phyloP scores from a whole-genome alignment of 2,888 invertebrate genomes.

The Eupeodes latifasciatus region DNA sequence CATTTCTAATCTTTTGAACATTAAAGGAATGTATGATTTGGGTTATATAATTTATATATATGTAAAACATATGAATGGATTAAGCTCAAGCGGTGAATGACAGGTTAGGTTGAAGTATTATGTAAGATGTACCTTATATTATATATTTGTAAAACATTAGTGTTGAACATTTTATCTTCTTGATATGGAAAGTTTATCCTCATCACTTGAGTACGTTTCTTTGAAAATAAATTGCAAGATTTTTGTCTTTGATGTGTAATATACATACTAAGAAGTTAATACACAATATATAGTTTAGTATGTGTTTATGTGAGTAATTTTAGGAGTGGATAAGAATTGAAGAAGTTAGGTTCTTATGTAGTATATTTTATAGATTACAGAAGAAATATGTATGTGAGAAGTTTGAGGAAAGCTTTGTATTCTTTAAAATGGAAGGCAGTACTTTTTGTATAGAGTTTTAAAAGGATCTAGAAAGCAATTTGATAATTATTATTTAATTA shows the following conservation, averaged over 20 bases:
- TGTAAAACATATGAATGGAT: not conserved
- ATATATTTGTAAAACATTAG: not conserved
- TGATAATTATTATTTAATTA: no score
- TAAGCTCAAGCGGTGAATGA: not conserved
- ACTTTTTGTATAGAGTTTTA: no score
- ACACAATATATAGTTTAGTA: not conserved
- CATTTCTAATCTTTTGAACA: not conserved
- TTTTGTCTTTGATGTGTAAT: slow-evolving; percentile 1
- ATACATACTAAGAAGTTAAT: slow-evolving; percentile 1
- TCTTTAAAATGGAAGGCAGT: no score
- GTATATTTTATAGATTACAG: not conserved
- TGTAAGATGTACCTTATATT: not conserved
- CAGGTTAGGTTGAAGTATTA: slow-evolving; percentile 15
- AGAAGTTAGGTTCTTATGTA: not conserved
- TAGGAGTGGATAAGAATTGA: slow-evolving; percentile 5
- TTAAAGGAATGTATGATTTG: slow-evolving; percentile 4
- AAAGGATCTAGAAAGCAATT: no score
- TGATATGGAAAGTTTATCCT: slow-evolving; percentile 9
- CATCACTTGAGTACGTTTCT: slow-evolving; percentile 3
- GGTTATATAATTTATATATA: not conserved
- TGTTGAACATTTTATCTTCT: slow-evolving; percentile 28
- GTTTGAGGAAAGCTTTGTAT: no score
- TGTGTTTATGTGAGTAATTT: not conserved
- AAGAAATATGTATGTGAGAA: not conserved
- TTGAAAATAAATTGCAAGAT: not conserved